Conservation (phyloP, 1,140 invertebrate genomes). For the Magallana ariakensis region DNA sequence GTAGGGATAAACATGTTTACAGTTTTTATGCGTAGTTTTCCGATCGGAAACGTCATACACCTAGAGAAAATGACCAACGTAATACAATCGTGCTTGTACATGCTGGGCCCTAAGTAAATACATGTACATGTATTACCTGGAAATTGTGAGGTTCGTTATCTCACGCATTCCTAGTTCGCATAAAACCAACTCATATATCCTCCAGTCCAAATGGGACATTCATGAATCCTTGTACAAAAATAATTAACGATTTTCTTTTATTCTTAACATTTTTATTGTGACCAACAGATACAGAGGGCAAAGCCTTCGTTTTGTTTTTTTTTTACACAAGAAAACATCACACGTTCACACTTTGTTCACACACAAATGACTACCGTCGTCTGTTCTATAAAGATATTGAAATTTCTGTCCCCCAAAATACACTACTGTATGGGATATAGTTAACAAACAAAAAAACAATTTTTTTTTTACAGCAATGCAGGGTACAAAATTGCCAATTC, state of each 20-base stretch:
- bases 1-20: constrained; percentile 35
- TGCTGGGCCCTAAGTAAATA: not conserved
- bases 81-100: not conserved
- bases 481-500: not conserved
- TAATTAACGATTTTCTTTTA: not conserved
- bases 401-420: not conserved
- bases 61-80: not conserved
- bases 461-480: not conserved
- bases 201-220: not conserved
- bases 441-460: not conserved
- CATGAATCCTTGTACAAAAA: not conserved
- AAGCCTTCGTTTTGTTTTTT: not conserved
- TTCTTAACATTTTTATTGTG: constrained; percentile 26
- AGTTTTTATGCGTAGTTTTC: not conserved
- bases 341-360: not conserved
- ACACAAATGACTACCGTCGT: constrained; percentile 9
- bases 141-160: not conserved
- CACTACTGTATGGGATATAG: not conserved
- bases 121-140: not conserved
- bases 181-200: not conserved
- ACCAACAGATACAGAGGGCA: constrained; percentile 1
- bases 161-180: not conserved
- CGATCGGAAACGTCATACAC: not conserved
- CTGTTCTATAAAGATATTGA: not conserved
- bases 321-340: not conserved